Base-by-base conservation (phyloP, 2,797 vertebrate species). In the Sebastes flavidus region DNA sequence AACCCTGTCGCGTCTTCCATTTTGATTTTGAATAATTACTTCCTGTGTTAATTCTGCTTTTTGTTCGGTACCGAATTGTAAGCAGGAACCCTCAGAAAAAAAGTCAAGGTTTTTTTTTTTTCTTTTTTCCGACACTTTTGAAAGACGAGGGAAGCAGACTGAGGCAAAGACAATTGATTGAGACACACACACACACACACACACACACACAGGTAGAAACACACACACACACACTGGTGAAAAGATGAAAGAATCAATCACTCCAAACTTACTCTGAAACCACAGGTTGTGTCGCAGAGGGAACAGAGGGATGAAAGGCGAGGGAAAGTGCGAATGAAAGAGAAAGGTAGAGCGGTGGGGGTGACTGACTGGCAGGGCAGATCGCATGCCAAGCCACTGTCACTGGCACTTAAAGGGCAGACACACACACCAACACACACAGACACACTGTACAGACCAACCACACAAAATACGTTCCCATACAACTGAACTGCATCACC, bases 291-390 rank as follows among this genome's bases (percentile, higher is more conserved):
- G 78, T 87, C 72, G 80, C 87, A 88, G 83, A 81, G 85, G 81
- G 89, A 88, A 68, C 30, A 20, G 61, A 60, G 61, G 83, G 89
- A 93, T 92, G 87, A 92, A 94, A 92, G 87, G 75, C 42, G 58
- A 80, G 80, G 38, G 75, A 81, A 68, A 86, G 84, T 78, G 67
- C 25, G 49, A 87, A 89, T 89, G 82, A 89, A 86, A 89, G 82
- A 84, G 86, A 84, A 32, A 65, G 73, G 70, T 34, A 82, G 82
- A 85, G 20, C 59, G 38, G 74, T 55, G 25, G 77, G 77, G 88
- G 82, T 42, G 89, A 88, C 88, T 89, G 93, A 93, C 66, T 92
- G 93, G 89, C 91, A 92, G 88, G 63, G 82, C 72, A 90, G 90
- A 92, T 92, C 76, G 22, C 78, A 74, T 88, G 92, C 92, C 92